Evolutionary conservation across 2,888 invertebrate species (phyloP), one percentile per base, ranked within the genome.

Genomic region (Ptilodon capucinus): DNA sequence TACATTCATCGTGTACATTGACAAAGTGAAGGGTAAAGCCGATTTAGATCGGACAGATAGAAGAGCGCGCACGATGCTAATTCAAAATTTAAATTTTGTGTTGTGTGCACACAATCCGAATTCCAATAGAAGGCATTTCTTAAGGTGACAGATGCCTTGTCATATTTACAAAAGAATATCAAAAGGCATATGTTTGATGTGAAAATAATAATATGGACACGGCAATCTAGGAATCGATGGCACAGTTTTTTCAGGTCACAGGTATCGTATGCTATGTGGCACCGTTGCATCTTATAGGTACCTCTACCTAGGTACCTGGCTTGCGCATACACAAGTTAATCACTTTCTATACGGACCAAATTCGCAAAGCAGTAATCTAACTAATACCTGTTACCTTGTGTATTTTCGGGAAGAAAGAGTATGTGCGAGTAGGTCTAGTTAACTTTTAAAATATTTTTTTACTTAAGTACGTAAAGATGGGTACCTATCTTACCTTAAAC

Each of bases 11-110:
- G 54, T 49, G 42, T 56, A 57, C 58, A 61, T 68, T 60, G 60
- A 68, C 64, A 54, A 60, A 70, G 71, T 74, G 64, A 69, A 77
- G 76, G 75, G 69, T 74, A 82, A 85, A 85, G 84, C 86, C 84
- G 86, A 84, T 87, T 86, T 84, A 86, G 87, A 86, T 86, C 69
- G 67, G 57, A 64, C 70, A 63, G 86, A 86, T 86, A 83, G 72
- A 76, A 64, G 68, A 66, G 66, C 73, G 73, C 63, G 69, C 74
- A 68, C 76, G 81, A 85, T 81, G 81, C 81, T 84, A 81, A 86
- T 84, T 86, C 79, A 71, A 82, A 81, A 81, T 81, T 77, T 74
- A 74, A 81, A 78, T 78, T 67, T 72, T 71, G 71, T 68, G 74
- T 68, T 65, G 71, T 67, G 68, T 67, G 68, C 61, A 71, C 71